Conservation (phyloP, 2,797 vertebrate species). For the Rhinogobio ventralis region DNA sequence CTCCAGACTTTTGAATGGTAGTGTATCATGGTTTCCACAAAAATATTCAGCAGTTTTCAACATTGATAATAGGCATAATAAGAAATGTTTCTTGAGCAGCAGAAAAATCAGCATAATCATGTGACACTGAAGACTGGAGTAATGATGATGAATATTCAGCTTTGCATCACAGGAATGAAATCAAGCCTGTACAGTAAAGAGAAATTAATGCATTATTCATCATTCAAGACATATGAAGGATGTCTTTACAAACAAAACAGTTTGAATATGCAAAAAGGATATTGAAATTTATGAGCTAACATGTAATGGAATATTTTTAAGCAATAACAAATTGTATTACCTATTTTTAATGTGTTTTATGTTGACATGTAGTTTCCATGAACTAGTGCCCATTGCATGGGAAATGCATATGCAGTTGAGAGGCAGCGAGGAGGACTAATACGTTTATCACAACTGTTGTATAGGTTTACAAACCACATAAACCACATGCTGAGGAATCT, state of each 20-base stretch:
- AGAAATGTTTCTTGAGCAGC: not conserved
- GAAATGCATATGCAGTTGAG: not conserved
- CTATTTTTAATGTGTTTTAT: not conserved
- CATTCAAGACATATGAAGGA: not conserved
- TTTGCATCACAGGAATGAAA: not conserved
- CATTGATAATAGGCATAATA: not conserved
- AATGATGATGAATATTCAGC: not conserved
- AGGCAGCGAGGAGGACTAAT: not conserved
- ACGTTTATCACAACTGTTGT: not conserved
- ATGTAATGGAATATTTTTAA: not conserved
- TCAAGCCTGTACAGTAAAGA: not conserved
- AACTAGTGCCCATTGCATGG: not conserved
- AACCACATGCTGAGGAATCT: constrained; percentile 40
- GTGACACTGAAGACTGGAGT: not conserved
- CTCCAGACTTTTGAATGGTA: too few species aligned
- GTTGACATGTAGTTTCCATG: not conserved
- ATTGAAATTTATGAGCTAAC: not conserved
- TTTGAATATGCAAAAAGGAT: not conserved
- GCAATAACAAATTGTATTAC: not conserved
- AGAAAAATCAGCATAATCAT: not conserved
- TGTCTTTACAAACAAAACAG: not conserved
- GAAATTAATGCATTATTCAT: not conserved
- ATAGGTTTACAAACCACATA: constrained; percentile 27
- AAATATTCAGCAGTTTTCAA: not conserved
- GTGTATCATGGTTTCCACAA: too few species aligned